Evolutionary conservation across 2,888 invertebrate genomes (phyloP).

Genomic region (Synanthedon myopaeformis): DNA sequence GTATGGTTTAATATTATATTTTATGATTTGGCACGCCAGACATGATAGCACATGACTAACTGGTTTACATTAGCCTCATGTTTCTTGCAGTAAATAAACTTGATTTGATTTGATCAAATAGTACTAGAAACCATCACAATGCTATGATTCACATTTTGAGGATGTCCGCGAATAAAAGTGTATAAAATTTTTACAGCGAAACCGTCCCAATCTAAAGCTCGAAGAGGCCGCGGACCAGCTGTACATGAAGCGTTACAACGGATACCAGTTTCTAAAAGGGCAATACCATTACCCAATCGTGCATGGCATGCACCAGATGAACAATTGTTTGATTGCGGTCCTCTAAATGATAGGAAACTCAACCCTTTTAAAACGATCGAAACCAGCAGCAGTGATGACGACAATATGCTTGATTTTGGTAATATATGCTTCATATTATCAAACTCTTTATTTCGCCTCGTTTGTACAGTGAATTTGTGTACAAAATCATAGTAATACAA

Average conservation of each 20-base stretch:
- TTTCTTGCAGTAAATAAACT: too few relatives aligned
- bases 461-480: too few relatives aligned
- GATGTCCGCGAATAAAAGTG: too few relatives aligned
- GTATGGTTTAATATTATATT: too few relatives aligned
- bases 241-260: constrained; percentile 71
- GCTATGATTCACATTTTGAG: too few relatives aligned
- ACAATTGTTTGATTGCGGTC: constrained; percentile 54
- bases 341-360: constrained; percentile 34
- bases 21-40: too few relatives aligned
- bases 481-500: too few relatives aligned
- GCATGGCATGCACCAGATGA: constrained; percentile 66
- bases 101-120: too few relatives aligned
- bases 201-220: constrained; percentile 30
- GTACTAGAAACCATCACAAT: too few relatives aligned
- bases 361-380: constrained; percentile 38
- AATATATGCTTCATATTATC: constrained; percentile 8
- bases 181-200: constrained; percentile 19
- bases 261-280: constrained; percentile 53
- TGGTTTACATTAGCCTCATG: too few relatives aligned
- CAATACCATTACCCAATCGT: constrained; percentile 34
- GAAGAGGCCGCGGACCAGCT: constrained; percentile 57
- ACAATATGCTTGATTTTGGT: constrained; percentile 58
- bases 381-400: constrained; percentile 59
- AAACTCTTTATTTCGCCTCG: not conserved
- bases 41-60: too few relatives aligned